Evolutionary conservation across 2,797 vertebrate genomes (phyloP).

Genomic region (Hozukius guyotensis): DNA sequence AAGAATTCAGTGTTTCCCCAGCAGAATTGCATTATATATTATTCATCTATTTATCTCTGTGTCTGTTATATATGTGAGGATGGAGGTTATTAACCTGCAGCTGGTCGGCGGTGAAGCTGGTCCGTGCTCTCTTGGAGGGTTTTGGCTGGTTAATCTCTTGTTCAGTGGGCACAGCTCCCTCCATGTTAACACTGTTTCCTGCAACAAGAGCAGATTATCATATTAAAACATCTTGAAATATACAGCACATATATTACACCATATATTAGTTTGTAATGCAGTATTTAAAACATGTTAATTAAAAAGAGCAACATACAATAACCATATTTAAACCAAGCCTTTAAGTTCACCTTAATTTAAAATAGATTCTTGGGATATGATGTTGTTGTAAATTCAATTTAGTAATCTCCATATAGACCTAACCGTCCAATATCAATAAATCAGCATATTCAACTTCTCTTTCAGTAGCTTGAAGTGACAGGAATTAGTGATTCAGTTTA

Average conservation of each 20-base stretch:
- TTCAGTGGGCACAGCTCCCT: conserved; percentile 90
- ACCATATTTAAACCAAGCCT: background rate
- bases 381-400: background rate
- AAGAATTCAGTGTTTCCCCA: background rate
- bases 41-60: background rate
- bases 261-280: background rate
- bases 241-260: background rate
- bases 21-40: background rate
- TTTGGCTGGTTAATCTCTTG: conserved; percentile 95
- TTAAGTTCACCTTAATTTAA: background rate
- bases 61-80: background rate
- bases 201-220: conserved; percentile 26
- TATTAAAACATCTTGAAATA: background rate
- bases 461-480: background rate
- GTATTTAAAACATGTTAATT: background rate
- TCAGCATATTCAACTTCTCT: background rate
- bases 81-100: conserved; percentile 87
- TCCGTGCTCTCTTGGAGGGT: conserved; percentile 97
- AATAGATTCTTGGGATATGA: background rate
- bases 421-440: background rate
- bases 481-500: background rate
- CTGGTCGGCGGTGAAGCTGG: conserved; percentile 97
- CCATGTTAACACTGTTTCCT: conserved; percentile 91
- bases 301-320: background rate
- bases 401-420: background rate